phyloP scores from a whole-genome alignment of 2,113 vertebrate species.

The Thinocorus orbignyianus region DNA sequence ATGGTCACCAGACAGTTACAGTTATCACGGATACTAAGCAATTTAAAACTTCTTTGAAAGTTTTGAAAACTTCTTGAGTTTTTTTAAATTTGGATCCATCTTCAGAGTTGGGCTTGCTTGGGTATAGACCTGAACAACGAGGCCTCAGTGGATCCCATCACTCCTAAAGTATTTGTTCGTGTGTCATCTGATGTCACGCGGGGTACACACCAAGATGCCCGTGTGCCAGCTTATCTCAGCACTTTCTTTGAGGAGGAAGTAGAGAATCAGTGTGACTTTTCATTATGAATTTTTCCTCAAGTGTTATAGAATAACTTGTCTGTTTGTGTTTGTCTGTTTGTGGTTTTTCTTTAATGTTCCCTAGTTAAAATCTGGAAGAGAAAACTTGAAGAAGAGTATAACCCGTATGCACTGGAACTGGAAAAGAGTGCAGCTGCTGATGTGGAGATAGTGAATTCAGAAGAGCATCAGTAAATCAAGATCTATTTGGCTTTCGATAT shows the following conservation, averaged over 20 bases:
- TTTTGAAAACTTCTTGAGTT: neutral
- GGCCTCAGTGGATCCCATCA: neutral
- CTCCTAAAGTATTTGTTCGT: neutral
- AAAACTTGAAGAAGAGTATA: constrained; percentile 76
- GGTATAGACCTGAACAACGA: neutral
- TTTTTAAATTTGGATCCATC: neutral
- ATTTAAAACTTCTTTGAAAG: neutral
- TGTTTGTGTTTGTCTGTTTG: neutral
- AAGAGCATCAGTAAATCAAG: constrained; percentile 48
- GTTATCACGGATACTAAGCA: neutral
- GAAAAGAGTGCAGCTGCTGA: constrained; percentile 67
- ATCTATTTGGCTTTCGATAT: neutral
- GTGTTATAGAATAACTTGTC: neutral
- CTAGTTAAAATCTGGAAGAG: constrained; percentile 80
- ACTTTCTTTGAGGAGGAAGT: neutral
- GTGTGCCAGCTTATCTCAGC: neutral
- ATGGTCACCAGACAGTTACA: neutral
- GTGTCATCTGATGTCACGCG: rapidly evolving
- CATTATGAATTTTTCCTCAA: neutral
- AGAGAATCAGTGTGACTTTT: neutral
- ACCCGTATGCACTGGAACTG: constrained; percentile 64
- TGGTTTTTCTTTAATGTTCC: neutral
- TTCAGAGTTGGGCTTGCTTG: neutral
- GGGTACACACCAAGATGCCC: neutral
- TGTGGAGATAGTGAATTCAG: constrained; percentile 63